Percentiles rank a stretch among this genome's conserved stretches.
phyloP scores from a whole-genome alignment of 2,797 vertebrate genomes.

The Anguilla megastoma region DNA sequence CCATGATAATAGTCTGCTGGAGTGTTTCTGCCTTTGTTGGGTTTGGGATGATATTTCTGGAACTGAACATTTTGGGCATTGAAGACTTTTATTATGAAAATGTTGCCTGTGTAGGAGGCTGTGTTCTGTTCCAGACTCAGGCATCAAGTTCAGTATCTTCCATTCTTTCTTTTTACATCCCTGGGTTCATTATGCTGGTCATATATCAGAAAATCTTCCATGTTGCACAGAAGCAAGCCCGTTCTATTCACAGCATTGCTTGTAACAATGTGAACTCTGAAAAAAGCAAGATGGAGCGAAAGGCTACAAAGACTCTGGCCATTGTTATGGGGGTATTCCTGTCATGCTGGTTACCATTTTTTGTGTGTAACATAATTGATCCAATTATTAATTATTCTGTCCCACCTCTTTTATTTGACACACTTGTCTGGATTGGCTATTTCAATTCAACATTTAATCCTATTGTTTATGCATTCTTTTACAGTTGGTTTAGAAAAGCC shows the following conservation, averaged over 20 bases:
- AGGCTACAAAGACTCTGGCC: constrained; percentile 74
- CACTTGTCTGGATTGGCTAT: constrained; percentile 77
- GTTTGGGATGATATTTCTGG: constrained; percentile 77
- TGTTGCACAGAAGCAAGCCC: constrained; percentile 51
- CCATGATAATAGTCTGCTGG: constrained; percentile 78
- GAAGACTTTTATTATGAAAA: constrained; percentile 57
- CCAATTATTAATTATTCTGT: constrained; percentile 54
- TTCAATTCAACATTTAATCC: constrained; percentile 81
- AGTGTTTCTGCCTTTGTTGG: constrained; percentile 69
- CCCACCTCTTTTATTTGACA: constrained; percentile 66
- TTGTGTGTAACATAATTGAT: constrained; percentile 69
- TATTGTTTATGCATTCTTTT: constrained; percentile 80
- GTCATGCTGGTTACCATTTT: constrained; percentile 78
- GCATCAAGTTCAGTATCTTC: constrained; percentile 44
- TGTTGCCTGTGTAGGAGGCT: constrained; percentile 47
- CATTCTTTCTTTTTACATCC: constrained; percentile 50
- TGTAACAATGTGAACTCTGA: neutral
- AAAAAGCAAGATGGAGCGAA: constrained; percentile 60
- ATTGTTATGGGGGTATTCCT: constrained; percentile 78
- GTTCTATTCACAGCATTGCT: constrained; percentile 44
- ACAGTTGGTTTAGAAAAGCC: constrained; percentile 78
- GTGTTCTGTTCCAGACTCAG: constrained; percentile 46
- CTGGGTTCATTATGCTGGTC: constrained; percentile 45
- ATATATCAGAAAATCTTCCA: constrained; percentile 53
- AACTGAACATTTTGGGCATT: constrained; percentile 71